Evolutionary conservation across 2,888 invertebrate genomes (phyloP).

Genomic region (Rhamnusium bicolor): DNA sequence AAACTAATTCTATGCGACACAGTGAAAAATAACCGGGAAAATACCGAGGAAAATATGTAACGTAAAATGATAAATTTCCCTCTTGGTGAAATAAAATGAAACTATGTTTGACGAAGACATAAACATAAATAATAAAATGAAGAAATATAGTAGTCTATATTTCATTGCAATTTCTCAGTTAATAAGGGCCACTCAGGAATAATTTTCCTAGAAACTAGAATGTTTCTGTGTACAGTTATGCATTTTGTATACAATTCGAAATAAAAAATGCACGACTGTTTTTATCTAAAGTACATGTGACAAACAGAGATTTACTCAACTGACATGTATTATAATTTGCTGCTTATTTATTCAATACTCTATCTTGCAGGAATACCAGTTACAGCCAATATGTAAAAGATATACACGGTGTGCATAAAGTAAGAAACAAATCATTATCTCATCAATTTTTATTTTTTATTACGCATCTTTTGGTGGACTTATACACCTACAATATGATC

Average conservation of each 20-base stretch:
- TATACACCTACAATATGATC: too few relatives aligned
- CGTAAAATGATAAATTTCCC: slow-evolving; percentile 15
- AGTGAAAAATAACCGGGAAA: slow-evolving; percentile 13
- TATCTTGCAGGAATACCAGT: too few relatives aligned
- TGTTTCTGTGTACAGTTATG: neutral
- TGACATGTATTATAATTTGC: too few relatives aligned
- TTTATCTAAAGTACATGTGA: neutral
- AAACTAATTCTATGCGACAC: slow-evolving; percentile 12
- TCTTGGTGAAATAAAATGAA: slow-evolving; percentile 1
- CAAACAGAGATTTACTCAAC: neutral
- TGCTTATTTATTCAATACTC: too few relatives aligned
- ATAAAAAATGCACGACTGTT: neutral
- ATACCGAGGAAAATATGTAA: slow-evolving; percentile 9
- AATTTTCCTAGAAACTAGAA: neutral
- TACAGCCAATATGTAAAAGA: too few relatives aligned
- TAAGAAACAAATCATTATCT: too few relatives aligned
- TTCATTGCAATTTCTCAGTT: neutral
- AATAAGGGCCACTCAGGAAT: slow-evolving; percentile 5
- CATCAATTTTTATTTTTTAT: too few relatives aligned
- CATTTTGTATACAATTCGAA: neutral
- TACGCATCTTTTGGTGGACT: too few relatives aligned
- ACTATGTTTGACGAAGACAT: slow-evolving; percentile 13
- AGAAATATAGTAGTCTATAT: neutral
- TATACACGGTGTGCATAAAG: too few relatives aligned
- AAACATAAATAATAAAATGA: slow-evolving; percentile 20